These are phyloP conservation scores for Neoseiulus cucumeris DNA, from an alignment of 1,140 invertebrate species.

Conservation along the genomic window DNA sequence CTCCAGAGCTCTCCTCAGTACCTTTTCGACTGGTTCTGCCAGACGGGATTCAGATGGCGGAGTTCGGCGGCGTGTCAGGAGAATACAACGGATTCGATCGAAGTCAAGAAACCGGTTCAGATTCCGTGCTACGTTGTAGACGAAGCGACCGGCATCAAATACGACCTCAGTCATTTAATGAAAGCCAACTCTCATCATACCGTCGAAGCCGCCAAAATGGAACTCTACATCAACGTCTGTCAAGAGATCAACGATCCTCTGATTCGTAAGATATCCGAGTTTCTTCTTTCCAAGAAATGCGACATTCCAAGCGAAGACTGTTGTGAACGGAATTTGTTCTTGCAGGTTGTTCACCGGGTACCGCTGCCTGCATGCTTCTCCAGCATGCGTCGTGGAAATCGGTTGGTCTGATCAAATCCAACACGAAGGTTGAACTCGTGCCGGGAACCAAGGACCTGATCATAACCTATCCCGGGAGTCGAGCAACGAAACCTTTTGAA, in stretches of 20 bases:
- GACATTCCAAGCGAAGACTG: no score
- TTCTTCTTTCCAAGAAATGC: no score
- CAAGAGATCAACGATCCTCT: not conserved
- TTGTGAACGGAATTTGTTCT: no score
- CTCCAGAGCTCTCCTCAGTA: not conserved
- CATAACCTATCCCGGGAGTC: not conserved
- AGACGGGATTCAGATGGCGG: not conserved
- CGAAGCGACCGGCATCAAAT: not conserved
- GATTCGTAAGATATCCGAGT: not conserved
- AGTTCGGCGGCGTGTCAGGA: not conserved
- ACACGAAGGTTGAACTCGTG: not conserved
- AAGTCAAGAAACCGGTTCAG: not conserved
- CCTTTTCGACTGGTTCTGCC: not conserved
- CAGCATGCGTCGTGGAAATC: not conserved
- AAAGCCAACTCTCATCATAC: not conserved
- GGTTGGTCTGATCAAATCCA: not conserved
- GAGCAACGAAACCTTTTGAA: not conserved
- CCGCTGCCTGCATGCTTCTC: not conserved
- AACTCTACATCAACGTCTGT: conserved; percentile 3
- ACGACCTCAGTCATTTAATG: not conserved
- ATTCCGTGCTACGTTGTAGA: not conserved
- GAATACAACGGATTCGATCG: not conserved
- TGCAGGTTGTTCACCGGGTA: not conserved
- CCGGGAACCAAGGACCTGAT: not conserved
- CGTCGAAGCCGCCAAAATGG: not conserved